A percentile compares a stretch with the other conserved stretches of the same genome.
Evolutionary conservation across 2,113 vertebrate genomes (phyloP).

Genomic region (Camelus bactrianus): DNA sequence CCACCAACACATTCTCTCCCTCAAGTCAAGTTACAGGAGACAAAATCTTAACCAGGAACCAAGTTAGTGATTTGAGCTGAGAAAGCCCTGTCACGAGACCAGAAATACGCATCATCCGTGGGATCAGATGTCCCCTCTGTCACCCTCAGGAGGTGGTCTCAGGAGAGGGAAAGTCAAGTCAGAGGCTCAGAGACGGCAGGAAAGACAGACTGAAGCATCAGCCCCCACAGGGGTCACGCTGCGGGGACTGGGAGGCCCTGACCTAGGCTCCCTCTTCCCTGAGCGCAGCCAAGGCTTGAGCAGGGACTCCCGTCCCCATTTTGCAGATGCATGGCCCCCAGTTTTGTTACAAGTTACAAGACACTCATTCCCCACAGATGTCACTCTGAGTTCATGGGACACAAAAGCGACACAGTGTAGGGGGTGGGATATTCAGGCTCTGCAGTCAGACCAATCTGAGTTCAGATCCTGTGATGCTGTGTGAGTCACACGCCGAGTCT

Average conservation of each 20-base stretch:
- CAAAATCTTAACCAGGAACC: neutral
- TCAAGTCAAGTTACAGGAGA: neutral
- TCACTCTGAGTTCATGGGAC: neutral
- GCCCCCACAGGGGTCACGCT: neutral
- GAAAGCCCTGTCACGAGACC: neutral
- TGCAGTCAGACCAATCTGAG: neutral
- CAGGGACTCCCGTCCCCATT: neutral
- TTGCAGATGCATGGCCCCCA: neutral
- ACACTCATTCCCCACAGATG: neutral
- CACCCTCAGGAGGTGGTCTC: neutral
- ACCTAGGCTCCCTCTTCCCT: neutral
- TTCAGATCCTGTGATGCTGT: neutral
- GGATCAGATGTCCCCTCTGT: neutral
- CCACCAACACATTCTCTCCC: neutral
- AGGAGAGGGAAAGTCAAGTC: neutral
- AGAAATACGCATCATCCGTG: neutral
- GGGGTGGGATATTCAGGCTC: neutral
- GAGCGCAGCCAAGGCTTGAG: neutral
- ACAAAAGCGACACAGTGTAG: rapidly evolving
- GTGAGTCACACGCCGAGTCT: neutral
- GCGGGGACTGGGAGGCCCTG: neutral
- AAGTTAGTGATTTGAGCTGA: neutral
- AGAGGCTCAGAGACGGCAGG: neutral
- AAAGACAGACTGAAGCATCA: neutral
- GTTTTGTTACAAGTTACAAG: neutral